phyloP scores from a whole-genome alignment of 2,113 vertebrate genomes.

The Pitta sordida region DNA sequence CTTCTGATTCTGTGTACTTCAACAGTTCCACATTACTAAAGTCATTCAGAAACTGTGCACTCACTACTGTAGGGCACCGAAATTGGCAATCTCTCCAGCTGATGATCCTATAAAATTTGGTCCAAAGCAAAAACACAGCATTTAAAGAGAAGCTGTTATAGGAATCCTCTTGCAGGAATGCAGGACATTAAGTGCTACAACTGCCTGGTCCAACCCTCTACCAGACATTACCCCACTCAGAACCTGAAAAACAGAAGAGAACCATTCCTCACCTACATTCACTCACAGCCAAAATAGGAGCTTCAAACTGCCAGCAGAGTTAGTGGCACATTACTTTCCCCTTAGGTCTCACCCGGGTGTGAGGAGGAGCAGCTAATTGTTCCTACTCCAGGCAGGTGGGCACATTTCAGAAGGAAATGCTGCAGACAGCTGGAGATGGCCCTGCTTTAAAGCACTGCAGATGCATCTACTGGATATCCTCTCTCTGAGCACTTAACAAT shows the following conservation, averaged over 20 bases:
- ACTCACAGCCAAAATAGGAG: background rate
- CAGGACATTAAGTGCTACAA: background rate
- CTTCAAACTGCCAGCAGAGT: background rate
- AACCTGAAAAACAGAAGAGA: background rate
- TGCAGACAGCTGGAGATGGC: background rate
- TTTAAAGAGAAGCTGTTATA: background rate
- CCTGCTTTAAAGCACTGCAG: background rate
- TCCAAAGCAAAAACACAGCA: background rate
- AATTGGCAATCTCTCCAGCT: background rate
- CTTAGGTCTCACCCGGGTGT: background rate
- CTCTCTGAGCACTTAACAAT: background rate
- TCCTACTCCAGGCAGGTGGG: background rate
- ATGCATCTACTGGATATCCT: background rate
- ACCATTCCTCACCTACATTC: accelerated
- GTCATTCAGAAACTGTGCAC: background rate
- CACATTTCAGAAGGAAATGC: background rate
- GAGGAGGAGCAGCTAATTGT: background rate
- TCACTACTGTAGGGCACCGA: background rate
- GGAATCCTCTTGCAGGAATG: background rate
- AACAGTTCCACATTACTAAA: background rate
- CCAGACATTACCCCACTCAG: background rate
- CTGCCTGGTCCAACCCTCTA: accelerated
- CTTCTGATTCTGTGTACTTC: background rate
- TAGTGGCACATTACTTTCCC: background rate
- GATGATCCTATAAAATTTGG: background rate